Base-by-base conservation (phyloP, 2,113 vertebrate species). In the Chaetodon auriga region DNA sequence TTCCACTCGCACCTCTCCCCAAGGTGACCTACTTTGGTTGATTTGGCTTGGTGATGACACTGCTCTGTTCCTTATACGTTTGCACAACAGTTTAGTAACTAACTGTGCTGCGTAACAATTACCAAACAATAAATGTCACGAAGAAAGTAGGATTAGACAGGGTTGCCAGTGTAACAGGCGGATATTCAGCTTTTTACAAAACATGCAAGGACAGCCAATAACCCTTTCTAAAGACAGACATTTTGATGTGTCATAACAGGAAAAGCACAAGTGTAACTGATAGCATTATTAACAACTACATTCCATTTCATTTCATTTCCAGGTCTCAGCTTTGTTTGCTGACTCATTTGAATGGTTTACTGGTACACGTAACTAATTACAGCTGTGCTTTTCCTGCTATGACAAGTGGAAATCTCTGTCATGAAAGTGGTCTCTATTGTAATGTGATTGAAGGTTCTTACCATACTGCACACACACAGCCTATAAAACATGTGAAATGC, bases 301-400 rank as follows among this genome's bases (percentile, higher is more conserved):
- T 65, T 57, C 43, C 35, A 21, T 46, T 14, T 36, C 14, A 14
- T 45, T 18, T 45, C 1, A 48, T 13, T 19, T 48, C 21, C 6
- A 38, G 43, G 25, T 35, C 5, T 0, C 19, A 11, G 41, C 19
- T n/a, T 25, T 38, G 21, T 38, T 51, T 11, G 7, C 9, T 53
- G 19, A 12, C 51, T 41, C 8, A 6, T 43, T 23, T 54, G 12
- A 54, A 41, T 14, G 7, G 2, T 55, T 55, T 70, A 14, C 12
- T 6, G 4, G 13, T 5, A 38, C 13, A n/a, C 18, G 25, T 68
- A 30, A 18, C 30, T 46, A 21, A 60, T 60, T 13, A 51, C 7
- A 19, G 5, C 68, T 71, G 53, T 71, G 36, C n/a, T 11, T 21
- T 65, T 64, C 62, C 62, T 64, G 63, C n/a, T 30, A 25, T 35